Conservation (phyloP, 2,113 vertebrate genomes). For the Oncorhynchus keta region DNA sequence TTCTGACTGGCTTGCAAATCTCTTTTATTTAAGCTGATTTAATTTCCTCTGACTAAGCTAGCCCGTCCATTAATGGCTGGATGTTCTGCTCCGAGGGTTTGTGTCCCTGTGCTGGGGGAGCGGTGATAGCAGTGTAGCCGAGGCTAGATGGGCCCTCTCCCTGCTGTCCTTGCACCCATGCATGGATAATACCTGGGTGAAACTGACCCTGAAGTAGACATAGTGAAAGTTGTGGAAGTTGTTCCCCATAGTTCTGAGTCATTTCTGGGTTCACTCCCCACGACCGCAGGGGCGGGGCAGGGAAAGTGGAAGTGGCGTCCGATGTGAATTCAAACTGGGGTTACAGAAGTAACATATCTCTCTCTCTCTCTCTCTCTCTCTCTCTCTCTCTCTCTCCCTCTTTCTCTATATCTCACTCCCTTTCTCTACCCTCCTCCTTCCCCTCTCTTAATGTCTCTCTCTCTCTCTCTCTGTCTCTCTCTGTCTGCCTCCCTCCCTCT, state of each 20-base stretch:
- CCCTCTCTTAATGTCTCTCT: not conserved
- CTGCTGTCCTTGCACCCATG: constrained; percentile 30
- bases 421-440: not conserved
- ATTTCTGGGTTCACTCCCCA: constrained; percentile 5
- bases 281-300: too few species aligned
- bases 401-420: not conserved
- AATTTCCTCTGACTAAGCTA: constrained; percentile 32
- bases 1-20: constrained; percentile 40
- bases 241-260: not conserved
- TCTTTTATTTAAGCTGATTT: constrained; percentile 56
- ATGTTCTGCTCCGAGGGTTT: constrained; percentile 49
- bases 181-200: constrained; percentile 38
- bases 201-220: constrained; percentile 24
- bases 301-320: not conserved
- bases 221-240: constrained; percentile 4
- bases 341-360: not conserved
- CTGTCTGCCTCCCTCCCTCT: not conserved
- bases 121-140: constrained; percentile 10
- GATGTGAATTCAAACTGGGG: not conserved
- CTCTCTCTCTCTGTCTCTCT: not conserved
- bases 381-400: not conserved
- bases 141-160: constrained; percentile 27
- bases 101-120: constrained; percentile 18
- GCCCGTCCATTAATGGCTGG: constrained; percentile 52
- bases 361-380: not conserved